Evolutionary conservation across 1,140 invertebrate genomes (phyloP).

Genomic region (Sinella curviseta): DNA sequence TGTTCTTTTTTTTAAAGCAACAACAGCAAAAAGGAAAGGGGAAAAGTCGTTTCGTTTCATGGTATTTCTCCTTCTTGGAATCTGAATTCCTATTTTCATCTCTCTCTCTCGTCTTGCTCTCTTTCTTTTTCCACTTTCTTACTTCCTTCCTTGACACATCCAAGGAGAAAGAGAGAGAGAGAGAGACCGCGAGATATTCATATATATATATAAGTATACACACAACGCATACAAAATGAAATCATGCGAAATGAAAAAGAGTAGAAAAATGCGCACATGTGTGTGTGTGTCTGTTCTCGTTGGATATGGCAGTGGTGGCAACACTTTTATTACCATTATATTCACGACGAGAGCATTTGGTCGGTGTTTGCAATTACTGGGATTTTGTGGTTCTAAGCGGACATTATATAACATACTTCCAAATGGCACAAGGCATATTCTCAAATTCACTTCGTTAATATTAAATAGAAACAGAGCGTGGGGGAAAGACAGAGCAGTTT

Average conservation of each 20-base stretch:
- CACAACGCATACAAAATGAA: no score
- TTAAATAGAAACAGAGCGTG: no score
- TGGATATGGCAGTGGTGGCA: background rate
- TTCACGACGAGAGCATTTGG: background rate
- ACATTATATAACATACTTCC: background rate
- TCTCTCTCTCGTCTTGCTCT: no score
- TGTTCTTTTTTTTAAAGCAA: background rate
- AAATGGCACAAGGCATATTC: no score
- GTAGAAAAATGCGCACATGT: no score
- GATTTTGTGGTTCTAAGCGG: background rate
- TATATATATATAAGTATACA: no score
- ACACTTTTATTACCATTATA: background rate
- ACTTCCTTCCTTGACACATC: background rate
- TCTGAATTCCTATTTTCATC: constrained; percentile 7
- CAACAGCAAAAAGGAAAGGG: background rate
- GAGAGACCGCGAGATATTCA: no score
- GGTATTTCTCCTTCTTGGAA: background rate
- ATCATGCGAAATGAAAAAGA: no score
- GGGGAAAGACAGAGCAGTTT: no score
- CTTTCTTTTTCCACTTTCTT: no score
- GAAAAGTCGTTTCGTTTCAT: background rate
- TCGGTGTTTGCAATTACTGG: constrained; percentile 7
- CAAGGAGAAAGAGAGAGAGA: background rate
- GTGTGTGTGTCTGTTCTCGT: no score
- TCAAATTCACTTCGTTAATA: no score